Evolutionary conservation across 2,113 vertebrate species (phyloP), one percentile per base, ranked within the genome.

Genomic region (Eudyptes chrysolophus): DNA sequence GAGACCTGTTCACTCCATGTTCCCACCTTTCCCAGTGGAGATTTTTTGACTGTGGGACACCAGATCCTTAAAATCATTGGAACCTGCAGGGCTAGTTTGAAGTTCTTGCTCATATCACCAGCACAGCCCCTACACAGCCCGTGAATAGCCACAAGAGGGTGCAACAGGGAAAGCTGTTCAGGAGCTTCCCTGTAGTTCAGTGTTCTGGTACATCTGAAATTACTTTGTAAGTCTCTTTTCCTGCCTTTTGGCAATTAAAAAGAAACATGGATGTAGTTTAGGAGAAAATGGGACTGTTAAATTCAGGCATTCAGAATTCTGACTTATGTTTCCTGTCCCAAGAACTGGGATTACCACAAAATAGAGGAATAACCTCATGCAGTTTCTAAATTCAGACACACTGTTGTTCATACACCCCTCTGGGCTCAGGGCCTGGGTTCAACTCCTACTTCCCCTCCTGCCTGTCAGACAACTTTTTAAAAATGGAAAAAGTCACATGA

Each of bases 141-240:
- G 3, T 19, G 62, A 34, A n/a, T 55, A 76, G 26, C 94, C 97
- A 95, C 80, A 8, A 96, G 92, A 89, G 87, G 91, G 89, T 61
- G 95, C 94, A 91, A 68, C 48, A 78, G 86, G 78, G 74, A 85
- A 93, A 79, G 95, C 80, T 86, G 79, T 46, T 68, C 36, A 46
- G 88, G 75, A 80, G 51, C 76, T 72, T 58, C 82, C n/a, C 58
- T 7, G 46, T 4, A 29, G 5, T 4, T 89, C 12, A 2, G 13
- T 2, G 49, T 9, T 40, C 55, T n/a, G 44, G 20, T 32, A 55
- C 48, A 36, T 68, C 38, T 38, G 38, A 84, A 65, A 72, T 8
- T 5, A 72, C 49, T 57, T 48, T 29, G 0, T 10, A 17, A 40
- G 58, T 66, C 70, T 91, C 11, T 80, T 75, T 40, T 68, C 84